Evolutionary conservation across 1,140 invertebrate genomes (phyloP).

Genomic region (Triops longicaudatus): DNA sequence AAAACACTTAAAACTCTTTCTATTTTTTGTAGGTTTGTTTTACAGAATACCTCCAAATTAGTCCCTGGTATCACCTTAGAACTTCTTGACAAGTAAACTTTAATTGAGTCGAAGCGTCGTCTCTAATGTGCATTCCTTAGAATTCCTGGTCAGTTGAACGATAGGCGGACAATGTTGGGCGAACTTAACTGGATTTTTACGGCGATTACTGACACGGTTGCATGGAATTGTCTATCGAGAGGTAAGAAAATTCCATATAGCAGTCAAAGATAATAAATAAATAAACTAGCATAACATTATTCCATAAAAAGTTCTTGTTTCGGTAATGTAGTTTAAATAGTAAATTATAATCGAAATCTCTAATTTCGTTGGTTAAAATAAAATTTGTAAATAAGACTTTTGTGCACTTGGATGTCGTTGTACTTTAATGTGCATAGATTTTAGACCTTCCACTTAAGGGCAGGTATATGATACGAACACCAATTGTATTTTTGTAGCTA

Average conservation of each 20-base stretch:
- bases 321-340: too few relatives aligned
- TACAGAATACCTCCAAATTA: conserved; percentile 72
- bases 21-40: conserved; percentile 57
- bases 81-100: conserved; percentile 75
- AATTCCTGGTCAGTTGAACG: conserved; percentile 89
- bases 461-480: too few relatives aligned
- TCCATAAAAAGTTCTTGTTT: too few relatives aligned
- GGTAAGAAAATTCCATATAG: conserved; percentile 42
- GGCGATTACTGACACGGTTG: conserved; percentile 99
- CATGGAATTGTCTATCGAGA: conserved; percentile 90
- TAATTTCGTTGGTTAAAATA: too few relatives aligned
- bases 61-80: conserved; percentile 71
- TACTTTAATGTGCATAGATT: too few relatives aligned
- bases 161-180: conserved; percentile 92
- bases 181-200: conserved; percentile 99
- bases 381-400: too few relatives aligned
- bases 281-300: not conserved
- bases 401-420: too few relatives aligned
- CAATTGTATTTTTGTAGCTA: too few relatives aligned
- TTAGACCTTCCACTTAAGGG: too few relatives aligned
- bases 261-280: conserved; percentile 11
- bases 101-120: not conserved
- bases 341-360: too few relatives aligned
- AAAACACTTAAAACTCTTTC: conserved; percentile 16
- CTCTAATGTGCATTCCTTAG: conserved; percentile 42